These are phyloP conservation scores for Celastrina argiolus DNA, from an alignment of 2,888 invertebrate genomes.

Conservation along the genomic window DNA sequence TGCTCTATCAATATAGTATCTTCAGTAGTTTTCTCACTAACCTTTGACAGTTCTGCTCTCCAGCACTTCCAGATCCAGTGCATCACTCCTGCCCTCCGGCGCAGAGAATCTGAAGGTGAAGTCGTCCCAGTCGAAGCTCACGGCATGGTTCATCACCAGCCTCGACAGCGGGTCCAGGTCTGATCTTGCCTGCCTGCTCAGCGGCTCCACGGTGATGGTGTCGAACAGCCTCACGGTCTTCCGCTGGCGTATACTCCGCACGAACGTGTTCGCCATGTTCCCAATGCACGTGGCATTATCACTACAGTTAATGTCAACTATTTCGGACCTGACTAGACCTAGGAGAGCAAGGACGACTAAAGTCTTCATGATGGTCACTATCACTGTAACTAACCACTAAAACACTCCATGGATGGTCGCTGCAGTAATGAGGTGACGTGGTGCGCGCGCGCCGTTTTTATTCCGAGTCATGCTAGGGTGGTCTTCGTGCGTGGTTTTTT, in stretches of 20 bases:
- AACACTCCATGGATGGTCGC: slow-evolving; percentile 66
- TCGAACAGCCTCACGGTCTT: slow-evolving; percentile 75
- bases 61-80: slow-evolving; percentile 68
- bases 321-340: slow-evolving; percentile 49
- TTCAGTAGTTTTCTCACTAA: slow-evolving; percentile 39
- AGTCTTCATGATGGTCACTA: slow-evolving; percentile 63
- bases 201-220: slow-evolving; percentile 74
- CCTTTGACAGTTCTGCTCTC: slow-evolving; percentile 69
- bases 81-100: slow-evolving; percentile 64
- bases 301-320: slow-evolving; percentile 71
- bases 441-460: slow-evolving; percentile 69
- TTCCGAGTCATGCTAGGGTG: slow-evolving; percentile 69
- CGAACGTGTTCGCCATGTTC: slow-evolving; percentile 66
- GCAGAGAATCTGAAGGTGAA: slow-evolving; percentile 72
- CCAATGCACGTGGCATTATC: slow-evolving; percentile 81
- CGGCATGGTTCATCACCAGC: slow-evolving; percentile 69
- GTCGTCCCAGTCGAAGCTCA: slow-evolving; percentile 75
- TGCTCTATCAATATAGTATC: too few species aligned
- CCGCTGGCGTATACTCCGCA: slow-evolving; percentile 70
- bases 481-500: slow-evolving; percentile 59
- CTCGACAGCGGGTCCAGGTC: slow-evolving; percentile 57
- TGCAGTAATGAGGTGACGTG: slow-evolving; percentile 64
- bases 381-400: slow-evolving; percentile 56
- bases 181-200: slow-evolving; percentile 61
- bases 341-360: slow-evolving; percentile 56